phyloP scores from a whole-genome alignment of 2,888 invertebrate species.

The Polylopha cassiicola region DNA sequence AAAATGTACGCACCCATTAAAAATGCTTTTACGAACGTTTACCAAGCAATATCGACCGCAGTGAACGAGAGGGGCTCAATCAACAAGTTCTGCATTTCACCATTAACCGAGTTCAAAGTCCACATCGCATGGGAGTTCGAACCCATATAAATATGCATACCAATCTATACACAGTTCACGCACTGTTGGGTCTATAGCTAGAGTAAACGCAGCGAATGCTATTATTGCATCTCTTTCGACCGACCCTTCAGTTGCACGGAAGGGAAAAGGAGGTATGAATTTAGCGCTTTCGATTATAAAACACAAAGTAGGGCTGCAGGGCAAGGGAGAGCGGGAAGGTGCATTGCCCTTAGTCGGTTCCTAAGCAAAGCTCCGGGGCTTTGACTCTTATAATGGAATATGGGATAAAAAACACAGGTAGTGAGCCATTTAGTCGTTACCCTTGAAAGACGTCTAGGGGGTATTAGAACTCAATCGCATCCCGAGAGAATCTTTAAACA shows the following conservation, averaged over 20 bases:
- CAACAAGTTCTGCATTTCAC: conserved; percentile 50
- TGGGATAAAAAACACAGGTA: conserved; percentile 72
- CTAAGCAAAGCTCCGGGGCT: conserved; percentile 64
- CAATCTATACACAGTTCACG: conserved; percentile 53
- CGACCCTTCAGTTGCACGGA: conserved; percentile 45
- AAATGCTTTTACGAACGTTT: conserved; percentile 12
- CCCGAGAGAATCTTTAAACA: too few species aligned
- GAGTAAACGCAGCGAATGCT: conserved; percentile 50
- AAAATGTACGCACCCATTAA: conserved; percentile 7
- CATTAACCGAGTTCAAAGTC: conserved; percentile 72
- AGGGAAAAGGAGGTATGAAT: conserved; percentile 53
- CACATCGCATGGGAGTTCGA: conserved; percentile 38
- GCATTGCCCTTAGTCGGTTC: conserved; percentile 69
- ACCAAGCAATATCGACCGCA: conserved; percentile 46
- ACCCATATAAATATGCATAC: conserved; percentile 54
- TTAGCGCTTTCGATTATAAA: conserved; percentile 56
- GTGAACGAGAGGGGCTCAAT: conserved; percentile 42
- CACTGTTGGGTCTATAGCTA: conserved; percentile 63
- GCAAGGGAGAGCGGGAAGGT: conserved; percentile 73
- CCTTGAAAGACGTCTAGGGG: conserved; percentile 69
- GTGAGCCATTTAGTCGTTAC: conserved; percentile 64
- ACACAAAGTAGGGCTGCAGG: conserved; percentile 73
- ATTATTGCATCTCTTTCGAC: conserved; percentile 67
- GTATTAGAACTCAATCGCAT: too few species aligned
- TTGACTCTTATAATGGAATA: conserved; percentile 59